Base-by-base conservation (phyloP, 2,113 vertebrate genomes). In the Strix uralensis region DNA sequence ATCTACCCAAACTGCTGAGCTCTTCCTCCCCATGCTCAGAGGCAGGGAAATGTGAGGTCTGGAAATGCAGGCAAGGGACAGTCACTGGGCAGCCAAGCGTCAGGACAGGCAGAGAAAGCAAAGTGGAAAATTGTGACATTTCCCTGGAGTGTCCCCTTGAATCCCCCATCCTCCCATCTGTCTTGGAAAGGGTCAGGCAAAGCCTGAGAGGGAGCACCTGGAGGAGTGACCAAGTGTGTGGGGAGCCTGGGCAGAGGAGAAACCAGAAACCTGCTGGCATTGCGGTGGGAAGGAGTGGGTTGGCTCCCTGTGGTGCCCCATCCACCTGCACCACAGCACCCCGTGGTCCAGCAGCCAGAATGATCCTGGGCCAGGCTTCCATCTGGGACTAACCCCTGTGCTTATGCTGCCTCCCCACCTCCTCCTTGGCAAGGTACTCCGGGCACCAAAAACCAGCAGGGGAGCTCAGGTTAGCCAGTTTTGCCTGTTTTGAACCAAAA, bases 131-230 rank as follows among this genome's bases (percentile, higher is more conserved):
- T 14, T 4, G 17, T 71, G 27, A 16, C 36, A 9, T 52, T 73
- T 78, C 40, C 23, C 27, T 40, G 20, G 19, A 15, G 10, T 5
- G 0, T 34, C 11, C 3, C 8, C 23, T 72, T 44, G 40, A 83
- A 57, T 40, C 9, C 2, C 9, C 30, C 40, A n/a, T 38, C 46
- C 26, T 61, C 36, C 9, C 1, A 0, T 62, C 26, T 1, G 0
- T 25, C 26, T 78, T 77, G 46, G 36, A 49, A 66, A 78, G 32
- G 38, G 5, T 42, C 11, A 11, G 40, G 30, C 1, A 1, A 44
- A 90, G 27, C 8, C 42, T 13, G 32, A 63, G 47, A n/a, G 18
- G 34, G 55, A 81, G 23, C 7, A 17, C 29, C 49, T 22, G 67
- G 32, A 74, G 54, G 23, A 80, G 36, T 11, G 11, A 58, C 42